Evolutionary conservation across 2,113 vertebrate species (phyloP).

Genomic region (Clarias macrocephalus): DNA sequence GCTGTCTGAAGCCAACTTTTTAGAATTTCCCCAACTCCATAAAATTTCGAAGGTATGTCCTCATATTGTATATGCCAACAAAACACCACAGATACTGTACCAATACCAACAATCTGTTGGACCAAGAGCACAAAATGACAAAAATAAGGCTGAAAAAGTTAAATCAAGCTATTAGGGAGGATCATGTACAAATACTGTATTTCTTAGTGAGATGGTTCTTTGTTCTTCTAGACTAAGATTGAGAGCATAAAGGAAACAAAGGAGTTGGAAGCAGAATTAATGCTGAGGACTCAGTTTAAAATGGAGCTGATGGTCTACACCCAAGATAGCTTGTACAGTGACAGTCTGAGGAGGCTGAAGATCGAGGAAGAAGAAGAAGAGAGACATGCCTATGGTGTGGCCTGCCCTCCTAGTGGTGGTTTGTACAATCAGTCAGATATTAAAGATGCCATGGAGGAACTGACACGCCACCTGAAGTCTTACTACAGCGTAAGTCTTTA

Average conservation of each 20-base stretch:
- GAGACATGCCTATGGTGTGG: neutral
- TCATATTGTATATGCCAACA: neutral
- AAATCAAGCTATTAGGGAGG: neutral
- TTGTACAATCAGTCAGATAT: neutral
- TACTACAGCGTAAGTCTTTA: slow-evolving; percentile 63
- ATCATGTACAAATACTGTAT: fast-evolving
- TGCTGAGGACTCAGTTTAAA: slow-evolving; percentile 78
- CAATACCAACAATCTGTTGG: neutral
- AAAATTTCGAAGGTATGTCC: slow-evolving; percentile 66
- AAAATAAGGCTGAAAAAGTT: neutral
- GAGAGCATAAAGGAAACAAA: slow-evolving; percentile 72
- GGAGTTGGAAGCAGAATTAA: slow-evolving; percentile 63
- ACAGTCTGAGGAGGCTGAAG: slow-evolving; percentile 40
- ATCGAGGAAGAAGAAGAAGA: neutral
- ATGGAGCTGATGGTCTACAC: slow-evolving; percentile 85
- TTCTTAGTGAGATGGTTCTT: neutral
- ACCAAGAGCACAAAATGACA: neutral
- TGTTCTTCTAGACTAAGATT: slow-evolving; percentile 69
- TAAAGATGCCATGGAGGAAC: slow-evolving; percentile 54
- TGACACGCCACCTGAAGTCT: slow-evolving; percentile 65
- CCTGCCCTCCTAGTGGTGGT: too few relatives aligned
- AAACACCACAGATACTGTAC: too few relatives aligned
- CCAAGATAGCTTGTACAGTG: slow-evolving; percentile 76
- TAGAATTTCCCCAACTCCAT: slow-evolving; percentile 68
- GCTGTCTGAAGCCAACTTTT: slow-evolving; percentile 63